phyloP scores from a whole-genome alignment of 2,113 vertebrate species.

The Astur gentilis region DNA sequence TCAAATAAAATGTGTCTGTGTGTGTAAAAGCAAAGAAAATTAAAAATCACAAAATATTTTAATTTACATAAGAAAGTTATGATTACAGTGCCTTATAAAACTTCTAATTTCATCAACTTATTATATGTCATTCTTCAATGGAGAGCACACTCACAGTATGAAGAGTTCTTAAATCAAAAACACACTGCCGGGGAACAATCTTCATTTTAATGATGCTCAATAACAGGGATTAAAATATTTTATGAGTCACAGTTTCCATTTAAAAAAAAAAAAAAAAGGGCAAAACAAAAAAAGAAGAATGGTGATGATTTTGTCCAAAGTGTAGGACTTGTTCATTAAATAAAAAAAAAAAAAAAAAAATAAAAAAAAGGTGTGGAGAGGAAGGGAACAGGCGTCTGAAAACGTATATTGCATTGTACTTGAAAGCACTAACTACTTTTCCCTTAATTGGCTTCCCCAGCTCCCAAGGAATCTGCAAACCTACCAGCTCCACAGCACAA shows the following conservation, averaged over 20 bases:
- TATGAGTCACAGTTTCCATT: constrained; percentile 35
- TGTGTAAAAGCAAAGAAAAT: neutral
- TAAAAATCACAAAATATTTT: neutral
- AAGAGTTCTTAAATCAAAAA: constrained; percentile 51
- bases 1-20: neutral
- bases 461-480: constrained; percentile 22
- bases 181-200: constrained; percentile 25
- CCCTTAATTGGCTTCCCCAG: constrained; percentile 23
- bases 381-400: neutral
- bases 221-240: constrained; percentile 42
- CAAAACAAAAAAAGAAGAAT: neutral
- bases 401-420: neutral
- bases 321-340: neutral
- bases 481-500: constrained; percentile 2
- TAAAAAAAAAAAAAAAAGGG: neutral
- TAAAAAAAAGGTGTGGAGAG: neutral
- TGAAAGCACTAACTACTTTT: constrained; percentile 6
- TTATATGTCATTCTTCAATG: constrained; percentile 8
- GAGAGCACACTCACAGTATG: neutral
- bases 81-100: neutral
- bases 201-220: constrained; percentile 46
- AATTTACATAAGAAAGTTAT: constrained; percentile 4
- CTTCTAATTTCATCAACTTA: constrained; percentile 32
- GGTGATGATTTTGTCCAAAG: neutral
- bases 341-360: no score